phyloP scores from a whole-genome alignment of 1,140 invertebrate species.

The Brachionus asplanchnoidis region DNA sequence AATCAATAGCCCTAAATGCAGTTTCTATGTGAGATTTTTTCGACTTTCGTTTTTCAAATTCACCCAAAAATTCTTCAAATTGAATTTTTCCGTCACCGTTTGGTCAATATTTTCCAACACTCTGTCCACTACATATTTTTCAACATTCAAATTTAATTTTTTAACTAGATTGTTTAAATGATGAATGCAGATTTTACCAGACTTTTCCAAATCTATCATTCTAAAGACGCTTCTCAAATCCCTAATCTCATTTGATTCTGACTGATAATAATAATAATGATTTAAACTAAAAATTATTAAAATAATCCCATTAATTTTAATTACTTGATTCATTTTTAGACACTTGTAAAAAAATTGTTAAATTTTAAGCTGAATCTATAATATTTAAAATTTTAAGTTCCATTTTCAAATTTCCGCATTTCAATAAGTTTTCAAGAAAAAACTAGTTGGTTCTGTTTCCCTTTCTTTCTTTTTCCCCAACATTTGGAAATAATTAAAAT shows the following conservation, averaged over 20 bases:
- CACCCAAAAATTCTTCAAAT: constrained; percentile 29
- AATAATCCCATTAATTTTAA: not conserved
- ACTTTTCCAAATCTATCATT: constrained; percentile 21
- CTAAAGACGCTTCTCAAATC: not conserved
- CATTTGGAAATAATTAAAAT: no score
- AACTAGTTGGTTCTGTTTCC: no score
- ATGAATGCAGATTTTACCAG: not conserved
- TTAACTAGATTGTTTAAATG: not conserved
- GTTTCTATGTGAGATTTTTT: not conserved
- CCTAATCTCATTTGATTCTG: not conserved
- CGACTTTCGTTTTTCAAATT: not conserved
- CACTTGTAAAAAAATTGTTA: no score
- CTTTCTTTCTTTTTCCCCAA: no score
- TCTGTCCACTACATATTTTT: not conserved
- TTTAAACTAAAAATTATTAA: no score
- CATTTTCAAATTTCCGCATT: no score
- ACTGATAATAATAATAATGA: not conserved
- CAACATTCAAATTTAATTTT: not conserved
- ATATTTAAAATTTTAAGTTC: no score
- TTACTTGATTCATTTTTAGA: not conserved
- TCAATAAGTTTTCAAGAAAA: no score
- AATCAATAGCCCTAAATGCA: not conserved
- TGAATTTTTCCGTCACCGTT: not conserved
- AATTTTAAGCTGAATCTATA: no score
- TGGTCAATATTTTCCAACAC: not conserved